A percentile compares a stretch with the other conserved stretches of the same genome.
These are phyloP conservation scores for Ophthalmolycus amberensis DNA, from an alignment of 2,113 vertebrate genomes.

Conservation along the genomic window DNA sequence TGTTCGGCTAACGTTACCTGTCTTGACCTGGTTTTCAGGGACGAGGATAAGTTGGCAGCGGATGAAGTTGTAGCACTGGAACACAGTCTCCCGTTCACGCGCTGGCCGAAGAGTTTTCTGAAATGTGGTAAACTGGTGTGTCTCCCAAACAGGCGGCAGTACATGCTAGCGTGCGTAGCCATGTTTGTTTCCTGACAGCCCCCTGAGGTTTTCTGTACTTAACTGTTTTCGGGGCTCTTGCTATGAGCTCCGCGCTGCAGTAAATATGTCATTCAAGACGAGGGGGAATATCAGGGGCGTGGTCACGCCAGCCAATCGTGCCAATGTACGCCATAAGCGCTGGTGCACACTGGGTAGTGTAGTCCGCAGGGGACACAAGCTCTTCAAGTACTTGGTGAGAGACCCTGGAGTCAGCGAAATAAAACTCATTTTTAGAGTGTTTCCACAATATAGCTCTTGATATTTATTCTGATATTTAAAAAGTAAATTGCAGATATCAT, in stretches of 20 bases:
- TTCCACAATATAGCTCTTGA: background rate
- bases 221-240: background rate
- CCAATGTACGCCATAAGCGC: fast-evolving
- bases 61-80: constrained; percentile 65
- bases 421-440: no score
- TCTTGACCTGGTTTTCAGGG: constrained; percentile 28
- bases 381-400: background rate
- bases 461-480: background rate
- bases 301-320: constrained; percentile 58
- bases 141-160: constrained; percentile 47
- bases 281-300: constrained; percentile 15
- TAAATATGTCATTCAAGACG: constrained; percentile 1
- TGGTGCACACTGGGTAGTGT: constrained; percentile 68
- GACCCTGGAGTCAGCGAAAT: background rate
- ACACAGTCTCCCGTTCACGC: constrained; percentile 32
- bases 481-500: background rate
- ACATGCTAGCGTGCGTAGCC: constrained; percentile 41
- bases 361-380: constrained; percentile 33
- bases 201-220: no score
- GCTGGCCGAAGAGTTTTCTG: constrained; percentile 7
- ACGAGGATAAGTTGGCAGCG: constrained; percentile 48
- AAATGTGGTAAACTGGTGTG: background rate
- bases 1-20: constrained; percentile 49
- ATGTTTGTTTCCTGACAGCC: constrained; percentile 42
- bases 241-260: background rate